phyloP scores from a whole-genome alignment of 2,113 vertebrate genomes.

The Carassius carassius region DNA sequence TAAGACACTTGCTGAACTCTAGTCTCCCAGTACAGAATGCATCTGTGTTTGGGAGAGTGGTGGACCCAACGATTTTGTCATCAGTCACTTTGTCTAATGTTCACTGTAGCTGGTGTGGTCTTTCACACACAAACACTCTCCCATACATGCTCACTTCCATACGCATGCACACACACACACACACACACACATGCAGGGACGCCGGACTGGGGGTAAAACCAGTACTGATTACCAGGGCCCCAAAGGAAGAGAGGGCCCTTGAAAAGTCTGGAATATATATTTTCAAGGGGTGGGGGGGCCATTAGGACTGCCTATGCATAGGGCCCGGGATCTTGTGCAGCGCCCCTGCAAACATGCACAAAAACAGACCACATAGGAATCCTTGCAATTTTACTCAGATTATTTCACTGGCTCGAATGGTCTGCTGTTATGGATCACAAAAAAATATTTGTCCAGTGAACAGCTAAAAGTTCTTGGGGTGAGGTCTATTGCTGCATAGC shows the following conservation, averaged over 20 bases:
- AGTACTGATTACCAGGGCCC: too few species aligned
- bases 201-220: too few species aligned
- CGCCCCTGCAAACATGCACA: neutral
- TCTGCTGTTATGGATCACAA: slow-evolving; percentile 69
- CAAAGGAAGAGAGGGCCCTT: too few species aligned
- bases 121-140: slow-evolving; percentile 16
- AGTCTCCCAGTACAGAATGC: slow-evolving; percentile 30
- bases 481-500: slow-evolving; percentile 77
- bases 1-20: slow-evolving; percentile 9
- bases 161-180: slow-evolving; percentile 17
- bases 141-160: slow-evolving; percentile 1
- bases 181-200: neutral
- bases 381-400: slow-evolving; percentile 31
- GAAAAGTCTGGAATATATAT: too few species aligned
- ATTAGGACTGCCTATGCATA: too few species aligned
- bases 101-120: slow-evolving; percentile 38
- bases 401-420: slow-evolving; percentile 11
- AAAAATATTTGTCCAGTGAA: slow-evolving; percentile 75
- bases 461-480: slow-evolving; percentile 76
- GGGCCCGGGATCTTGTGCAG: too few species aligned
- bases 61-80: slow-evolving; percentile 25
- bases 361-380: neutral
- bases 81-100: slow-evolving; percentile 36
- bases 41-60: slow-evolving; percentile 24
- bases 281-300: too few species aligned